Conservation (phyloP, 2,113 vertebrate genomes). For the Ascaphus truei region DNA sequence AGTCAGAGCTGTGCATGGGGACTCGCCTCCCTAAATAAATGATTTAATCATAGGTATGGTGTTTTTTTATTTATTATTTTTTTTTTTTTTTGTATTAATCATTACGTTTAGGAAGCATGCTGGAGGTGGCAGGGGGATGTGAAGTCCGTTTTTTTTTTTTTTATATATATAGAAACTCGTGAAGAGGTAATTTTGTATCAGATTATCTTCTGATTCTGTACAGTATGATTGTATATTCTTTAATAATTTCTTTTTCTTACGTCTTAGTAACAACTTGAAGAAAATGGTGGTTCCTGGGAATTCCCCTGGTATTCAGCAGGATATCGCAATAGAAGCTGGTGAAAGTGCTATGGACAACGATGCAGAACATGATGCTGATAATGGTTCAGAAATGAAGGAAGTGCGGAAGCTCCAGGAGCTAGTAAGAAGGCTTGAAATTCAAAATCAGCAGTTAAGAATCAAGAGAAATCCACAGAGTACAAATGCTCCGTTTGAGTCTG, state of each 20-base stretch:
- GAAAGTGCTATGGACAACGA: constrained; percentile 49
- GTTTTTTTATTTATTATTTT: too few relatives aligned
- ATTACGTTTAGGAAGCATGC: too few relatives aligned
- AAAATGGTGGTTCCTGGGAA: constrained; percentile 85
- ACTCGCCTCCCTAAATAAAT: too few relatives aligned
- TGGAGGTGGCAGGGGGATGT: too few relatives aligned
- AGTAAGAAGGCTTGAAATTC: constrained; percentile 77
- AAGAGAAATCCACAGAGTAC: constrained; percentile 48
- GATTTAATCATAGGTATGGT: too few relatives aligned
- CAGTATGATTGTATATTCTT: background rate
- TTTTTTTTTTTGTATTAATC: too few relatives aligned
- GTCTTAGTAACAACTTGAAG: constrained; percentile 35
- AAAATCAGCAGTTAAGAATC: constrained; percentile 77
- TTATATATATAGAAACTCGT: too few relatives aligned
- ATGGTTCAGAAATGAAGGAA: constrained; percentile 73
- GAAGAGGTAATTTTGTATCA: too few relatives aligned
- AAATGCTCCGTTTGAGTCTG: constrained; percentile 4
- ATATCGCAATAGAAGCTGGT: constrained; percentile 50
- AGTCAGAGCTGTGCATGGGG: too few relatives aligned
- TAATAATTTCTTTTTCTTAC: background rate
- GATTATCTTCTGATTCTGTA: too few relatives aligned
- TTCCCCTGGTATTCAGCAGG: constrained; percentile 60
- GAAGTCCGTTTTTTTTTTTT: too few relatives aligned
- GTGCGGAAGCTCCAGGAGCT: constrained; percentile 83
- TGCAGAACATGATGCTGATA: constrained; percentile 47